These are phyloP conservation scores for Petroica traversi DNA, from an alignment of 2,113 vertebrate genomes.

Conservation along the genomic window DNA sequence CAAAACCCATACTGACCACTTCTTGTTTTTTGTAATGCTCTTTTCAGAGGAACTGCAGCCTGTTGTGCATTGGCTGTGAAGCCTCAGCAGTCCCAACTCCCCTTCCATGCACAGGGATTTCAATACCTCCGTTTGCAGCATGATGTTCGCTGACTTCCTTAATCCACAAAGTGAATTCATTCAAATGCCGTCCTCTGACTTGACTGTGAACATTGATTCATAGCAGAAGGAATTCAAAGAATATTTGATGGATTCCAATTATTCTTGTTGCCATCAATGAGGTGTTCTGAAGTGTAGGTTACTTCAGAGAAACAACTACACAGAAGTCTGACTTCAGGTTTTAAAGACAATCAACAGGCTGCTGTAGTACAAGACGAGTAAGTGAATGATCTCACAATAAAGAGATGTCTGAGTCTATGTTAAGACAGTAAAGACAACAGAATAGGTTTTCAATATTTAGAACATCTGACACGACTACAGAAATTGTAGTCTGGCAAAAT, in stretches of 20 bases:
- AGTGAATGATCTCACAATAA: background rate
- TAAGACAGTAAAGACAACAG: background rate
- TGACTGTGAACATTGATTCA: background rate
- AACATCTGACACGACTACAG: background rate
- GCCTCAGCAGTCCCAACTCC: background rate
- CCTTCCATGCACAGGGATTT: background rate
- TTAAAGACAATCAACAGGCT: background rate
- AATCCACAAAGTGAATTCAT: background rate
- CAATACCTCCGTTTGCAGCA: background rate
- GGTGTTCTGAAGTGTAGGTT: background rate
- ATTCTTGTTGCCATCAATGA: accelerated
- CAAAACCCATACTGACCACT: background rate
- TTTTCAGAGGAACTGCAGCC: constrained; percentile 9
- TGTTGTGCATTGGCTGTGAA: background rate
- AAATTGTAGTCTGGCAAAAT: background rate
- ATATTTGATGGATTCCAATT: background rate
- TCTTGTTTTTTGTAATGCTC: constrained; percentile 1
- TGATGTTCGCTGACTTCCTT: background rate
- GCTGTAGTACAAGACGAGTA: background rate
- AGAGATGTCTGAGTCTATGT: background rate
- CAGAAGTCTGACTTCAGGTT: background rate
- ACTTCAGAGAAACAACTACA: background rate
- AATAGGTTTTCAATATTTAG: background rate
- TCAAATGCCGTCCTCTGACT: background rate
- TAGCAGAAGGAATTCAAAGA: background rate